These are phyloP conservation scores for Apaloderma vittatum DNA, from an alignment of 2,113 vertebrate genomes.

Conservation along the genomic window DNA sequence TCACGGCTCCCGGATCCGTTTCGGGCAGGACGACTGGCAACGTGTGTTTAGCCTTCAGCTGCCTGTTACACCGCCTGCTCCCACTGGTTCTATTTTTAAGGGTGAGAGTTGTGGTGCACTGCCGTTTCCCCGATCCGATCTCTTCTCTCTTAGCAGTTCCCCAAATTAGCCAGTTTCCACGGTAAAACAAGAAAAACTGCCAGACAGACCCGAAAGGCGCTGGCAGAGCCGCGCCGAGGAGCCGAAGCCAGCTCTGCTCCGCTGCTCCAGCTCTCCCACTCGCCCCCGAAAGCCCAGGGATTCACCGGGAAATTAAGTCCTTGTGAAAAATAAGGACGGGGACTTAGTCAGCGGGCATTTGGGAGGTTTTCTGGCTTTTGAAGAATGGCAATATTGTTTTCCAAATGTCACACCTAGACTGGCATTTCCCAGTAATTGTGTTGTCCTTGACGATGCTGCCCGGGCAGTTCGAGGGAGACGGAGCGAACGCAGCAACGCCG, in stretches of 20 bases:
- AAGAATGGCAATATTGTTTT: neutral
- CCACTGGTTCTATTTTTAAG: constrained; percentile 61
- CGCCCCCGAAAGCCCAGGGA: neutral
- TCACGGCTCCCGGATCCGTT: neutral
- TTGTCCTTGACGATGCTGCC: neutral
- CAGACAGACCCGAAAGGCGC: neutral
- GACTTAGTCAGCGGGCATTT: rapidly evolving
- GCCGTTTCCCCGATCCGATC: constrained; percentile 35
- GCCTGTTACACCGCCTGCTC: constrained; percentile 10
- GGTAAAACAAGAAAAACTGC: neutral
- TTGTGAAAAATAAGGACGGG: neutral
- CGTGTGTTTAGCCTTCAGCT: neutral
- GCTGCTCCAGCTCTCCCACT: neutral
- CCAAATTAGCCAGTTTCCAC: constrained; percentile 56
- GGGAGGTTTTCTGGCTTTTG: neutral
- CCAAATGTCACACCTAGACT: neutral
- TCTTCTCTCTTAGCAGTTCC: constrained; percentile 26
- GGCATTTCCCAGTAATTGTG: neutral
- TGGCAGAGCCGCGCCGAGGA: neutral
- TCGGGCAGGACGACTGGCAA: neutral
- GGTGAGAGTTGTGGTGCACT: constrained; percentile 45
- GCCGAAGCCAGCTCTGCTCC: neutral
- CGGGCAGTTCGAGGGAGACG: rapidly evolving
- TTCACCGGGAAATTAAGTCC: neutral
- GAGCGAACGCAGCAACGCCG: neutral